Evolutionary conservation across 1,140 invertebrate genomes (phyloP), one percentile per base, ranked within the genome.

Genomic region (Neodiprion fabricii): DNA sequence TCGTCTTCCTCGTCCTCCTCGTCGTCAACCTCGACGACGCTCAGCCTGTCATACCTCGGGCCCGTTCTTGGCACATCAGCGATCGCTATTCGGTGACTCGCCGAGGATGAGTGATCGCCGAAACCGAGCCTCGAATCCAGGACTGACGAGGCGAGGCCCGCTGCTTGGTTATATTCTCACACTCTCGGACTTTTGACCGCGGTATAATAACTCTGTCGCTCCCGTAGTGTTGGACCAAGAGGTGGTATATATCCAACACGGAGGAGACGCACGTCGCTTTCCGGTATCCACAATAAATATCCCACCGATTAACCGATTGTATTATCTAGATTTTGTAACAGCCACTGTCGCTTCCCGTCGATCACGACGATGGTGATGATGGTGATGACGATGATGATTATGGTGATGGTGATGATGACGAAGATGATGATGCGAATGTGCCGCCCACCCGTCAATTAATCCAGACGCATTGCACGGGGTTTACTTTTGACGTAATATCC

Each of bases 201-300:
- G 28, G 28, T 40, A 40, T 40, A 40, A 40, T 40, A 40, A 14
- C 67, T 61, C 23, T 73, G 66, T 72, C 67, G 48, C 74, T 73
- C 71, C 70, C 79, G 74, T 75, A 78, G 80, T 76, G 80, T 82
- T 81, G 80, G 80, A 81, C 80, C 79, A 81, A 81, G 67, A 75
- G 71, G 23, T 40, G 53, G 61, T 14, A 65, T 81, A 79, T 81
- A 79, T 81, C 80, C 80, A 81, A 81, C 79, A 73, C 79, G 79
- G n/a, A 81, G 79, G 79, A 77, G 77, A 75, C 28, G 28, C 28
- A 40, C 28, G 28, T 40, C 28, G 28, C 28, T 40, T 40, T 5
- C 28, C 28, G 28, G 28, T 2, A 40, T 2, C 28, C 28, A 40
- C 28, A 40, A 40, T 40, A 40, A 40, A 40, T 40, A 40, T 40